Evolutionary conservation across 2,888 invertebrate genomes (phyloP).

Genomic region (Platypus cylindrus): DNA sequence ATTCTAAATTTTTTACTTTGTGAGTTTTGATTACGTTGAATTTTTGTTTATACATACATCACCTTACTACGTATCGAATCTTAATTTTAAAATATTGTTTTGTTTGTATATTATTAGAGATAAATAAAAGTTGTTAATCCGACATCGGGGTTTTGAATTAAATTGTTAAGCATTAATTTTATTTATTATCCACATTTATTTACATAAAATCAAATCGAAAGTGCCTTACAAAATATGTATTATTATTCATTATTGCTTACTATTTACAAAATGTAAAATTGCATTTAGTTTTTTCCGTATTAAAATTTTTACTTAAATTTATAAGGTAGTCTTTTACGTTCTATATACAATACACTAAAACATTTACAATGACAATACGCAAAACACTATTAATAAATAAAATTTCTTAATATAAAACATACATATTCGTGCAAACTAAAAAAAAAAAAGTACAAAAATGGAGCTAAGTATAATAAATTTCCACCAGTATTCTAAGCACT

Average conservation of each 20-base stretch:
- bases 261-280: slow-evolving; percentile 14
- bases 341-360: slow-evolving; percentile 3
- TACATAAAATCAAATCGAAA: slow-evolving; percentile 16
- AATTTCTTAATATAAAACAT: no score
- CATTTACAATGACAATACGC: slow-evolving; percentile 14
- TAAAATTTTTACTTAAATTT: slow-evolving; percentile 2
- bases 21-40: no score
- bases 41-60: no score
- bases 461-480: slow-evolving; percentile 5
- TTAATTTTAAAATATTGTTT: no score
- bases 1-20: no score
- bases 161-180: no score
- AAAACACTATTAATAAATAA: no score
- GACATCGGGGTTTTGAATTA: no score
- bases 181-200: slow-evolving; percentile 16
- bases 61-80: no score
- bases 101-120: no score
- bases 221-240: slow-evolving; percentile 16
- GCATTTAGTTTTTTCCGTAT: slow-evolving; percentile 1
- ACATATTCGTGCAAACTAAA: slow-evolving; percentile 9
- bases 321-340: slow-evolving; percentile 4
- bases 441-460: slow-evolving; percentile 7
- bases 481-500: slow-evolving; percentile 7
- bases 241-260: no score
- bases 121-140: no score